Base-by-base conservation (phyloP, 2,888 invertebrate species). In the Trissolcus brochymenae region DNA sequence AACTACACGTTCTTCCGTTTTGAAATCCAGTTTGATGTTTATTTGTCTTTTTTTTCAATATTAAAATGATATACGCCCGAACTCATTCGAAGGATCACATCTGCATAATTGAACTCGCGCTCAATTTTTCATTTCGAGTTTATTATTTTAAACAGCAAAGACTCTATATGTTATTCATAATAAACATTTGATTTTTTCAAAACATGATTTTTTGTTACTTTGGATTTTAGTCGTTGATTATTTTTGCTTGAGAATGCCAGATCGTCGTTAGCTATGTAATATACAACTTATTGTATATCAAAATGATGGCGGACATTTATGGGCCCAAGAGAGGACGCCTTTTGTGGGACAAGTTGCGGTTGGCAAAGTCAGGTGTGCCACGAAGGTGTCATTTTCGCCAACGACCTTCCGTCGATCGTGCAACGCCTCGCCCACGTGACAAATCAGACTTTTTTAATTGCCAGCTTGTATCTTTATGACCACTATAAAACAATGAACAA, bases 401-500 rank as follows among this genome's bases (percentile, higher is more conserved):
- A 49, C 53, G 49, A 46, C 46, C 46, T 46, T 46, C 46, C 46
- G 46, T 7, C 46, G 46, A 46, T 46, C 25, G 51, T 59, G 53
- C 14, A 21, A 43, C 53, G 41, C 29, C 41, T 35, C 83, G 80
- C 84, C 84, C 83, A 85, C 84, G 80, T 81, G 81, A 82, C 82
- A 84, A 83, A 84, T 84, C 83, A 76, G 79, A 82, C 79, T 80
- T 71, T 80, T 85, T 86, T 85, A 87, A 87, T 87, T 86, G 84
- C 78, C 80, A 84, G 82, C 85, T 80, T 84, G 82, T 85, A 82
- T 81, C 72, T 88, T 87, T 86, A 86, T 79, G 81, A 67, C 82
- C 77, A 76, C 84, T 83, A 87, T 88, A 87, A 88, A 88, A 87
- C 87, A 88, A 87, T 87, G 84, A 88, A 87, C 82, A 79, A 81